phyloP scores from a whole-genome alignment of 2,888 invertebrate genomes.

The Amblyjoppa proteus region DNA sequence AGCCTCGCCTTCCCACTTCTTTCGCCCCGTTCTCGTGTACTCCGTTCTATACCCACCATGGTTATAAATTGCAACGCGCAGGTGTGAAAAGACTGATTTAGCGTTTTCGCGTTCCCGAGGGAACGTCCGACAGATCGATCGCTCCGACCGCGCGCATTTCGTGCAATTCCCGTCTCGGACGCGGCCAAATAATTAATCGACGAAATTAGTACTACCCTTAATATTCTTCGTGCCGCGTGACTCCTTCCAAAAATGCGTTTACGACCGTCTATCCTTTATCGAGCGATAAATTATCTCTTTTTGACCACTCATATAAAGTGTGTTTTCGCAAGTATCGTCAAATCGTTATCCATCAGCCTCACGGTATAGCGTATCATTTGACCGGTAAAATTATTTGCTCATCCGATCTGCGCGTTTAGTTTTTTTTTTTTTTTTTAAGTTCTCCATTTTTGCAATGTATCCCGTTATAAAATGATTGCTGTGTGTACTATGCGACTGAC shows the following conservation, averaged over 20 bases:
- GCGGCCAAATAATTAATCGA: conserved; percentile 15
- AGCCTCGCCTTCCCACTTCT: conserved; percentile 63
- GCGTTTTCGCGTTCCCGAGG: conserved; percentile 61
- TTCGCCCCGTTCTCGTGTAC: conserved; percentile 42
- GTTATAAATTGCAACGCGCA: conserved; percentile 73
- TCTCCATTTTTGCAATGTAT: conserved; percentile 37
- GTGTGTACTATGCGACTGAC: conserved; percentile 1
- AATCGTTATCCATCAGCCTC: not conserved
- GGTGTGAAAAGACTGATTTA: conserved; percentile 74
- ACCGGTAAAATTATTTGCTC: conserved; percentile 22
- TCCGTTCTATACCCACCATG: conserved; percentile 22
- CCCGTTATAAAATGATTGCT: conserved; percentile 44
- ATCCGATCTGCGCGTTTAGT: not conserved
- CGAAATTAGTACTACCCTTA: conserved; percentile 19
- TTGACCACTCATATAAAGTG: not conserved
- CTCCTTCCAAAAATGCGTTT: not conserved
- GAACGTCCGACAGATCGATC: conserved; percentile 56
- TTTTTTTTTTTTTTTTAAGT: not conserved
- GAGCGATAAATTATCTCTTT: not conserved
- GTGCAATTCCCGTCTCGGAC: conserved; percentile 15
- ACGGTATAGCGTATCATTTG: not conserved
- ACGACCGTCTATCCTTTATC: not conserved
- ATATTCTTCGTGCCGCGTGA: not conserved
- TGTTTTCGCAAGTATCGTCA: not conserved
- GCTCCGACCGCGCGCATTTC: conserved; percentile 47